Evolutionary conservation across 1,140 invertebrate species (phyloP), one percentile per base, ranked within the genome.

Genomic region (Drosophila simulans): DNA sequence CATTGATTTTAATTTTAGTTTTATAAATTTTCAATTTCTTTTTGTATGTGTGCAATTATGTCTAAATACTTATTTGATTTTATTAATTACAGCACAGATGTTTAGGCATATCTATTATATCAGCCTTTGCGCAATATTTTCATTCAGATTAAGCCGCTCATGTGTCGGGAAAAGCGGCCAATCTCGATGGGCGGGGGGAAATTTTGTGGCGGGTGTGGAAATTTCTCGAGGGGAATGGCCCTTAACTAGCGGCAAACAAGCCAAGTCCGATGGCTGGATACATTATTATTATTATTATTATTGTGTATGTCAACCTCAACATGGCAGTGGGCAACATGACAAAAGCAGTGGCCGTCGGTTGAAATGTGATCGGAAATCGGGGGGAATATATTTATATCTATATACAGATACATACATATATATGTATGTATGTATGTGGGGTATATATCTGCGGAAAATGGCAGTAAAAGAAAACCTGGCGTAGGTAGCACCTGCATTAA

Each of bases 161-260:
- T 22, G 20, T 22, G 20, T 22, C 20, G 49, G 48, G 1, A 48
- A 59, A 59, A 39, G 53, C 15, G 49, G 58, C 51, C 22, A 31
- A 15, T 49, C 8, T 27, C 27, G 27, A 7, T 27, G 5, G 27
- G 27, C 5, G 27, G 27, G 27, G 1, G 5, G 7, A 27, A 27
- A 8, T 8, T 31, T 7, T 31, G 7, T 8, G 27, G 27, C 7
- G 27, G 31, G 25, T 0, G 5, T 5, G 7, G 35, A 13, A 12
- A 11, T 11, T 27, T n/a, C 12, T 10, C 5, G 5, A 11, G 4
- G 63, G 25, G 20, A 51, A 56, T 20, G 49, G 48, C n/a, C 27
- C 39, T 40, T 73, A 85, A 85, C 77, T 80, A 77, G 82, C 77
- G 58, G 72, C 62, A 73, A 85, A 84, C 80, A 84, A 80, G 77